Percentiles rank a stretch among this genome's conserved stretches.
phyloP scores from a whole-genome alignment of 2,113 vertebrate species.

The Recurvirostra avosetta region DNA sequence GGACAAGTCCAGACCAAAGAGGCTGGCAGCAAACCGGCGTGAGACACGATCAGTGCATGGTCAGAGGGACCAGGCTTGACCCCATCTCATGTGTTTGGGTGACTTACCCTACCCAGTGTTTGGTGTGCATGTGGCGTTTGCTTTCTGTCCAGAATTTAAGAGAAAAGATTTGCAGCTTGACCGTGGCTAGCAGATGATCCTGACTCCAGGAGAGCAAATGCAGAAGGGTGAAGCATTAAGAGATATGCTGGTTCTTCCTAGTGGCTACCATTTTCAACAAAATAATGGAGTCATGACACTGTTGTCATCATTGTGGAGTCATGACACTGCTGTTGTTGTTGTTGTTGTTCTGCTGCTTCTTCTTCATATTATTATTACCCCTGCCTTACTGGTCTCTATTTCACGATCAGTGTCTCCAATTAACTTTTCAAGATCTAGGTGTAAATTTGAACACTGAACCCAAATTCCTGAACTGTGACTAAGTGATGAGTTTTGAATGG shows the following conservation, averaged over 20 bases:
- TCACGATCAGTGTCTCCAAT: background rate
- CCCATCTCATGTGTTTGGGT: background rate
- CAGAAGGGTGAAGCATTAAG: background rate
- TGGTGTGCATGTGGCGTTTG: background rate
- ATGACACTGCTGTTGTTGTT: background rate
- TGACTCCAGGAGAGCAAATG: background rate
- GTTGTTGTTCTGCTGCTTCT: background rate
- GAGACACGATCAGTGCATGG: fast-evolving
- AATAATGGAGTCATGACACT: too few species aligned
- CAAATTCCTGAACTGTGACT: background rate
- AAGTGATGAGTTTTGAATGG: background rate
- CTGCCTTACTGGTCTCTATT: background rate
- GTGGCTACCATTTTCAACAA: background rate
- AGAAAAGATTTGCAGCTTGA: background rate
- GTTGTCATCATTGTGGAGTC: background rate
- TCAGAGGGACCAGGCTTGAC: background rate
- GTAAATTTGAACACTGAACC: background rate
- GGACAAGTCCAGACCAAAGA: background rate
- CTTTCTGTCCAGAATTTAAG: background rate
- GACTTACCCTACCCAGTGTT: background rate
- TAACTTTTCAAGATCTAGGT: background rate
- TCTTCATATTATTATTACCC: background rate
- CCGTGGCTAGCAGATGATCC: background rate
- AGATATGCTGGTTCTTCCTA: background rate
- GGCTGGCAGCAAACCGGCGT: background rate